These are phyloP conservation scores for Brachionus plicatilis DNA, from an alignment of 1,140 invertebrate genomes.

Conservation along the genomic window DNA sequence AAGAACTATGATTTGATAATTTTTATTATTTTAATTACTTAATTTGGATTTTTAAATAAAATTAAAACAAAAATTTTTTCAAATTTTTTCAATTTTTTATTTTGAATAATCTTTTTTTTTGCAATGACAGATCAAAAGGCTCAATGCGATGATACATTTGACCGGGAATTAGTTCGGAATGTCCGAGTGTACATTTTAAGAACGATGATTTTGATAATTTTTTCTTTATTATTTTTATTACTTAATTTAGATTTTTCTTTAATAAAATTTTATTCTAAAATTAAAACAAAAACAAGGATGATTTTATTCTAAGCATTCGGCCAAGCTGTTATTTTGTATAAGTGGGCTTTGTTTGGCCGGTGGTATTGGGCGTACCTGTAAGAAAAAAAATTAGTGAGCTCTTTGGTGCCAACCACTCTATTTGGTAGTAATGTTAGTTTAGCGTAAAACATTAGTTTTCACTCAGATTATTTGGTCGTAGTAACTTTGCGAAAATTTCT, in stretches of 20 bases:
- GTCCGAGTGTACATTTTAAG: neutral
- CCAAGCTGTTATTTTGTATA: slow-evolving; percentile 34
- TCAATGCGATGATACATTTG: neutral
- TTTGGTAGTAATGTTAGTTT: neutral
- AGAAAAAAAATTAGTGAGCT: neutral
- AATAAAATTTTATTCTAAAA: neutral
- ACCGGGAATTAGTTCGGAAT: neutral
- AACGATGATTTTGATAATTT: neutral
- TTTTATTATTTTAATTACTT: neutral
- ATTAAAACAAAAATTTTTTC: too few relatives aligned
- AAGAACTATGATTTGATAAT: slow-evolving; percentile 1
- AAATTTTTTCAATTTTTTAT: too few relatives aligned
- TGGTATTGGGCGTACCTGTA: slow-evolving; percentile 39
- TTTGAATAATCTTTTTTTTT: too few relatives aligned
- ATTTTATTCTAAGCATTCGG: neutral
- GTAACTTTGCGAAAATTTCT: neutral
- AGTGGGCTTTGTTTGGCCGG: slow-evolving; percentile 13
- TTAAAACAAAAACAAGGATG: neutral
- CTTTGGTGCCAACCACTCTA: neutral
- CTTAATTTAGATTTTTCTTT: neutral
- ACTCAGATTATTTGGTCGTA: neutral
- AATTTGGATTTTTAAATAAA: neutral
- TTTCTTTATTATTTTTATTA: neutral
- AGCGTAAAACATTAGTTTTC: neutral
- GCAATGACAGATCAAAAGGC: neutral